phyloP scores from a whole-genome alignment of 2,113 vertebrate species.

The Scomber scombrus region DNA sequence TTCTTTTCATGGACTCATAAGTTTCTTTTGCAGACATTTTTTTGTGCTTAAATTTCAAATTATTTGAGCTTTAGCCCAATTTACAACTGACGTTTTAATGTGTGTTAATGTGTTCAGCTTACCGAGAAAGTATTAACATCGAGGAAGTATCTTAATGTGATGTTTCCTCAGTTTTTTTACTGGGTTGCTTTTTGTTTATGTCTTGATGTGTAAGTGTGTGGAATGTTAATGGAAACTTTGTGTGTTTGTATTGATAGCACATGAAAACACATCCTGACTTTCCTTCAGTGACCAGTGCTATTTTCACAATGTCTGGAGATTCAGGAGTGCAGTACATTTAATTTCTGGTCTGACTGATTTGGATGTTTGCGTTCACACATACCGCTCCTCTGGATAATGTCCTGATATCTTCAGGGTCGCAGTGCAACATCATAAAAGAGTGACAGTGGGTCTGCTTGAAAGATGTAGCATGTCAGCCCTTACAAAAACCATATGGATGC shows the following conservation, averaged over 20 bases:
- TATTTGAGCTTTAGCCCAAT: conserved; percentile 10
- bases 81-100: neutral
- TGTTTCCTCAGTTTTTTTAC: conserved; percentile 5
- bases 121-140: too few species aligned
- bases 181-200: neutral
- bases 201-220: conserved; percentile 16
- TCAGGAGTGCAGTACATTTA: too few species aligned
- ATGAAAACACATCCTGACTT: neutral
- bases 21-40: too few species aligned
- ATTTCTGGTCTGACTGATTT: too few species aligned
- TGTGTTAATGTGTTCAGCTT: neutral
- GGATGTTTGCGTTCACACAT: too few species aligned
- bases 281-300: neutral
- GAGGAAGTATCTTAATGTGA: too few species aligned
- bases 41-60: neutral
- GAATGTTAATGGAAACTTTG: conserved; percentile 1
- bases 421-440: conserved; percentile 27
- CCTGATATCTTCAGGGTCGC: too few species aligned
- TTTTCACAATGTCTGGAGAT: too few species aligned
- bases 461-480: conserved; percentile 29
- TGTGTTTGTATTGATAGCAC: too few species aligned
- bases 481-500: neutral
- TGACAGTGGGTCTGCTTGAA: conserved; percentile 33
- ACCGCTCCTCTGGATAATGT: too few species aligned
- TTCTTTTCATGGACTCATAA: too few species aligned